Percentiles rank a stretch among this genome's conserved stretches.
Evolutionary conservation across 2,113 vertebrate genomes (phyloP).

Genomic region (Zapornia atra): DNA sequence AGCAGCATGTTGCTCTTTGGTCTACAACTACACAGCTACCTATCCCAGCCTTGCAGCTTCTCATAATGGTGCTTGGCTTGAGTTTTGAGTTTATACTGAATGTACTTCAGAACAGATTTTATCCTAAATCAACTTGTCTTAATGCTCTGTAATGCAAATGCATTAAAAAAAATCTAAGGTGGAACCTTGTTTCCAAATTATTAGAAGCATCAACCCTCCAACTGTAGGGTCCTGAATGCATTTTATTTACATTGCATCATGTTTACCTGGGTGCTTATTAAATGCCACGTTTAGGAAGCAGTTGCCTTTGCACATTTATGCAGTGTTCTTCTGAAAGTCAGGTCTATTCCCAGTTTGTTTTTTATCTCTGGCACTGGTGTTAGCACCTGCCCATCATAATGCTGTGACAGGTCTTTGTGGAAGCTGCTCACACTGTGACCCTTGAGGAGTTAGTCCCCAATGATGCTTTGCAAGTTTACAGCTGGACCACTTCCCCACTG

Average conservation of each 20-base stretch:
- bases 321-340: fast-evolving
- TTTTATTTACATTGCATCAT: neutral
- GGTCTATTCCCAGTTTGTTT: neutral
- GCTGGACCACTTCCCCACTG: neutral
- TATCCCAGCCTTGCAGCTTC: neutral
- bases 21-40: neutral
- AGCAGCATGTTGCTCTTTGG: neutral
- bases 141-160: neutral
- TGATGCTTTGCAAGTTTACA: neutral
- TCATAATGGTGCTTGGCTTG: neutral
- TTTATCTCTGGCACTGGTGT: neutral
- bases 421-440: neutral
- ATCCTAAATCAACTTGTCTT: neutral
- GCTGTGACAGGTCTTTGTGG: neutral
- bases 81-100: neutral
- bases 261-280: neutral
- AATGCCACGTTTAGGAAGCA: neutral
- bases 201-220: neutral
- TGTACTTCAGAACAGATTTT: neutral
- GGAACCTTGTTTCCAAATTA: neutral
- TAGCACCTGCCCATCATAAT: neutral
- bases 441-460: neutral
- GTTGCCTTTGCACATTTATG: neutral
- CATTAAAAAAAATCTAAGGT: neutral
- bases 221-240: neutral